phyloP scores from a whole-genome alignment of 2,113 vertebrate genomes.

The Petromus typicus region DNA sequence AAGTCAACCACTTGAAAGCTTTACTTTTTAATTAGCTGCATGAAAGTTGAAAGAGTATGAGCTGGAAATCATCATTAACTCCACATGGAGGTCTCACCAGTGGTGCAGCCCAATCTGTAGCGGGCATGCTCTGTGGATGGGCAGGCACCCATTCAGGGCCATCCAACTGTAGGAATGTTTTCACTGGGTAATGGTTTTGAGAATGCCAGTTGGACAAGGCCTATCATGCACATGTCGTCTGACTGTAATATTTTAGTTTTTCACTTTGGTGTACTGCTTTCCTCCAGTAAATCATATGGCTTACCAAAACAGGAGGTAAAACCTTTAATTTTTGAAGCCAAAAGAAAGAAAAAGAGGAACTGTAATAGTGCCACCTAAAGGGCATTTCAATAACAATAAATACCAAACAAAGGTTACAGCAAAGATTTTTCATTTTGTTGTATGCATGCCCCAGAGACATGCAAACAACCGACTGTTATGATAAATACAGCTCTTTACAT shows the following conservation, averaged over 20 bases:
- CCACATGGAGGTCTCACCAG: constrained; percentile 85
- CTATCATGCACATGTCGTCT: constrained; percentile 45
- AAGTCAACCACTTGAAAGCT: constrained; percentile 85
- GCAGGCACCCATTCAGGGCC: background rate
- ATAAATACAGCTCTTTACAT: background rate
- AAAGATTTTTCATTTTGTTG: background rate
- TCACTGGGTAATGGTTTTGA: constrained; percentile 56
- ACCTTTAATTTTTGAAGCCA: background rate
- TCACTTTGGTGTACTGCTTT: constrained; percentile 68
- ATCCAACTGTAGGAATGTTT: background rate
- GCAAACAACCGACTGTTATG: background rate
- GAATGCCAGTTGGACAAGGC: constrained; percentile 64
- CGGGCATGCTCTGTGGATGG: background rate
- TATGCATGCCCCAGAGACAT: background rate
- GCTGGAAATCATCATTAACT: constrained; percentile 84
- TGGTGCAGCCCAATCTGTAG: background rate
- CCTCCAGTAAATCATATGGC: constrained; percentile 35
- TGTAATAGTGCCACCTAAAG: constrained; percentile 86
- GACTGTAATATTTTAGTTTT: constrained; percentile 66
- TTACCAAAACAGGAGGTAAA: constrained; percentile 72
- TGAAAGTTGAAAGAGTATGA: constrained; percentile 87
- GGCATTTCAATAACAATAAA: constrained; percentile 63
- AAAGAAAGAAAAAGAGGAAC: constrained; percentile 71
- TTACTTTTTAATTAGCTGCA: constrained; percentile 88
- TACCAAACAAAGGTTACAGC: background rate